phyloP scores from a whole-genome alignment of 2,113 vertebrate species.

The Chionomys nivalis region DNA sequence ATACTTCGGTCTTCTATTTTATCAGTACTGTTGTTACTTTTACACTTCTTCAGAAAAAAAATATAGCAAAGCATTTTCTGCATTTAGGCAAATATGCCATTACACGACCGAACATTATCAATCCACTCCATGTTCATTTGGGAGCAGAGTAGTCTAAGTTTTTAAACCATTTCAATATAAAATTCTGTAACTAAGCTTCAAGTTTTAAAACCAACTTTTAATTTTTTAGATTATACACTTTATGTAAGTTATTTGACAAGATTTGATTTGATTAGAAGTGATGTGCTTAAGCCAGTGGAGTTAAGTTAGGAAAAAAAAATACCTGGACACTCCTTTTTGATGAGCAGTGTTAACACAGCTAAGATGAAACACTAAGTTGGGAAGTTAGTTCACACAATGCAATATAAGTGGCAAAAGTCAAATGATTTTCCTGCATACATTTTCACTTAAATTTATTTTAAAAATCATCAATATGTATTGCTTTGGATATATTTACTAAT shows the following conservation, averaged over 20 bases:
- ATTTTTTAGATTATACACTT: neutral
- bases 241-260: slow-evolving; percentile 33
- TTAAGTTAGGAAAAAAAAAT: neutral
- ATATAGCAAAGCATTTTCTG: neutral
- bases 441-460: slow-evolving; percentile 27
- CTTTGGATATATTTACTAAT: slow-evolving; percentile 1
- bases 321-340: neutral
- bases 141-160: neutral
- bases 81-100: neutral
- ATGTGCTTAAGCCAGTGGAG: neutral
- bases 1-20: slow-evolving; percentile 27
- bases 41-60: slow-evolving; percentile 47
- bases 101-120: neutral
- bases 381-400: slow-evolving; percentile 1
- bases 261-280: neutral
- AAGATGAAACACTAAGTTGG: slow-evolving; percentile 20
- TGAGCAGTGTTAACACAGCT: neutral
- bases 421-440: slow-evolving; percentile 15
- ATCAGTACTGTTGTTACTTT: slow-evolving; percentile 47
- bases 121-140: neutral
- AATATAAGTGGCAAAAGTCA: neutral
- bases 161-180: neutral
- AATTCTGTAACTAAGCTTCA: neutral
- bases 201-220: slow-evolving; percentile 15
- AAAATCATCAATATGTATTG: neutral